Evolutionary conservation across 2,797 vertebrate species (phyloP), one percentile per base, ranked within the genome.

Genomic region (Siniperca obscura): DNA sequence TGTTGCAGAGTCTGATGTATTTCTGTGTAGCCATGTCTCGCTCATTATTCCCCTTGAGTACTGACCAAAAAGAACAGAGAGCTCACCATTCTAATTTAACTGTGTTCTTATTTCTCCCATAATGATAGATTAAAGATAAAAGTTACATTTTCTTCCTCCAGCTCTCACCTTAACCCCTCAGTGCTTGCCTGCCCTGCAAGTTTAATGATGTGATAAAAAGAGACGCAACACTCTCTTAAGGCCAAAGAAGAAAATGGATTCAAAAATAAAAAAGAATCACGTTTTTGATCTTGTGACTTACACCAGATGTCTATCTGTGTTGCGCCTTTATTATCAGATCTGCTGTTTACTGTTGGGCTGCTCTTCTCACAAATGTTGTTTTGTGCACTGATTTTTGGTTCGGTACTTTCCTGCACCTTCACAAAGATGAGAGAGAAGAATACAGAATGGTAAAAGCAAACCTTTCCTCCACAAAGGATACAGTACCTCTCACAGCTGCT

Each of bases 31-130:
- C 75, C 50, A 11, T 70, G 75, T 81, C 72, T 70, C 52, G 55
- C 78, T 92, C 78, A 85, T 90, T 87, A 88, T 83, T 87, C 70
- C 57, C 55, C 59, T 21, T 5, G 50, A 80, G 69, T 30, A 17
- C 52, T 62, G 78, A 44, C 27, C 53, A 17, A 12, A 84, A 70
- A 62, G 53, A 48, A 83, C 70, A 70, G 52, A 57, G n/a, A 67
- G 40, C 68, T 85, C 76, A 57, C 30, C 61, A 52, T 53, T 79
- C n/a, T 69, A 17, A 81, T 84, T 70, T 42, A 56, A 27, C 44
- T 38, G 34, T 13, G 34, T 34, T 70, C 59, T 25, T 27, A 34
- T 69, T 82, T 84, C 61, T 67, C 56, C 22, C 13, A n/a, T 78
- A 34, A 75, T 78, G 71, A 70, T 21, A 42, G 67, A 65, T 38